Base-by-base conservation (phyloP, 2,113 vertebrate genomes). In the Phyllostomus discolor region DNA sequence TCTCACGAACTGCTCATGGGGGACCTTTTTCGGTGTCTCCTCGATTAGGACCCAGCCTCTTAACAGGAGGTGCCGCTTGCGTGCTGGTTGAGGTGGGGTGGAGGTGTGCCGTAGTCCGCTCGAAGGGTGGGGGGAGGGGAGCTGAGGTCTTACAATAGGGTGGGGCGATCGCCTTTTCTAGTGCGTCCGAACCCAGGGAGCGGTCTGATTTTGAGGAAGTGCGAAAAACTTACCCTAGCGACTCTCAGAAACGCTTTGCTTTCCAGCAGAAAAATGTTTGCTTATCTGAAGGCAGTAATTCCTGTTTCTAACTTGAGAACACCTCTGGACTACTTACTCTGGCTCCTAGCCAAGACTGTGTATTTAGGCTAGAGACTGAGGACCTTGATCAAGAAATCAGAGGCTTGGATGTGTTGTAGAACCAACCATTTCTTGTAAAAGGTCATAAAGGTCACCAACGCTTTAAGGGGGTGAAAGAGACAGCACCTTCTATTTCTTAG, bases 351-450 rank as follows among this genome's bases (percentile, higher is more conserved):
- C 16, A 85, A 90, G 59, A 93, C 1, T 59, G 64, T 94, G 8
- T 83, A 59, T 83, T 70, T 75, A 59, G 70, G n/a, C 35, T 62
- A 46, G n/a, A 87, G 33, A 85, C 4, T 3, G 67, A 73, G 73
- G 43, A 50, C 38, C 81, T 89, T 88, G 78, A 94, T 87, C 50
- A 88, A 95, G 43, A 91, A 91, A 89, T 81, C 79, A 59, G 72
- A 81, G 54, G n/a, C 73, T 48, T 83, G 28, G 15, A 35, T 57
- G 64, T 90, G 41, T 43, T 83, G 76, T 90, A 94, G 64, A 86
- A 84, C 31, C 69, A 86, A 72, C 28, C 64, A 88, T 76, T 64
- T 52, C 83, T 86, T 86, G 80, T 46, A 9, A 93, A 92, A 83
- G 38, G 59, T 78, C 38, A 5, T 15, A 76, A 96, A 92, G 59